A percentile compares a stretch with the other conserved stretches of the same genome.
These are phyloP conservation scores for Willisornis vidua DNA, from an alignment of 2,113 vertebrate species.

Conservation along the genomic window DNA sequence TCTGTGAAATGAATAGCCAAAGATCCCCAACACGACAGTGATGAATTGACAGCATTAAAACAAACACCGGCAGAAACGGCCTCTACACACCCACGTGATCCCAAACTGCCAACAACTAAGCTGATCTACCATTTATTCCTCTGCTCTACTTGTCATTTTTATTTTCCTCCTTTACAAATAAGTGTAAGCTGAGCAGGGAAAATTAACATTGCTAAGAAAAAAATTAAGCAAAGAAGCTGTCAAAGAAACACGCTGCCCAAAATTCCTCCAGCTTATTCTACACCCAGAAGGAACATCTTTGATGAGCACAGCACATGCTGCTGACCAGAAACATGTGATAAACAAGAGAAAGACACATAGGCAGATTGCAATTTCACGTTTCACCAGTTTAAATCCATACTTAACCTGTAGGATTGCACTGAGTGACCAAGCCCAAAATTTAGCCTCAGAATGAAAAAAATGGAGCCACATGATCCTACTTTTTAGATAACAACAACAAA, in stretches of 20 bases:
- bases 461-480: background rate
- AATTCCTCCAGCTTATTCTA: background rate
- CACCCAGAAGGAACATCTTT: background rate
- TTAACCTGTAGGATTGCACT: background rate
- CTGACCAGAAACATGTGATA: background rate
- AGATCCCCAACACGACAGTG: background rate
- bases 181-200: background rate
- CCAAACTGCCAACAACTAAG: background rate
- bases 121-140: background rate
- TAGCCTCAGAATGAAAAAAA: background rate
- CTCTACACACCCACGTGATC: background rate
- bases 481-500: background rate
- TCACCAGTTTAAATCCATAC: background rate
- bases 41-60: background rate
- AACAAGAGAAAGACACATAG: background rate
- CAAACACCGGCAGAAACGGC: background rate
- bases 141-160: background rate
- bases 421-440: background rate
- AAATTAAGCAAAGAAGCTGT: background rate
- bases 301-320: background rate
- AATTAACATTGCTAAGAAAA: background rate
- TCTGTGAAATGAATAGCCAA: background rate
- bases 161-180: background rate
- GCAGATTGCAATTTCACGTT: background rate
- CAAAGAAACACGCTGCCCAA: background rate